A percentile compares a stretch with the other conserved stretches of the same genome.
phyloP scores from a whole-genome alignment of 1,140 invertebrate species.

The Heliconius eleuchia region DNA sequence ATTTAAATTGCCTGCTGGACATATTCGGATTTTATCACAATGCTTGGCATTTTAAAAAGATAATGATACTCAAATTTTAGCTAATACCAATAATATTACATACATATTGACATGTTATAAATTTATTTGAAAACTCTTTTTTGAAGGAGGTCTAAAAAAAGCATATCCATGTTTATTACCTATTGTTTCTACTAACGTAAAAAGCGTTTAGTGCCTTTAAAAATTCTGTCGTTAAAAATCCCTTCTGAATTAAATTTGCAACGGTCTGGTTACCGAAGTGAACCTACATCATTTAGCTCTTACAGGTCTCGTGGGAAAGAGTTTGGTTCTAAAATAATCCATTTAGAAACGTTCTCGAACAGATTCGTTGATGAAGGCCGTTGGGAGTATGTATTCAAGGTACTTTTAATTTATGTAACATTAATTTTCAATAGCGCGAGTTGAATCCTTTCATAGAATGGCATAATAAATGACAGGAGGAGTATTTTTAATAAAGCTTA shows the following conservation, averaged over 20 bases:
- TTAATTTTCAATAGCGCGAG: not conserved
- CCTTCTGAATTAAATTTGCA: conserved; percentile 4
- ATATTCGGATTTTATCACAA: too few relatives aligned
- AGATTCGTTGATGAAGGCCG: not conserved
- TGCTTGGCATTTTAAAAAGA: too few relatives aligned
- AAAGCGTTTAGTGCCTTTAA: not conserved
- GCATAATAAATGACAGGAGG: not conserved
- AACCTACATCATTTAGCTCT: conserved; percentile 6
- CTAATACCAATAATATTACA: too few relatives aligned
- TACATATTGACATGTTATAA: too few relatives aligned
- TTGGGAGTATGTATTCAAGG: not conserved
- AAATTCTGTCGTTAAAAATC: not conserved
- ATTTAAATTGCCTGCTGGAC: too few relatives aligned
- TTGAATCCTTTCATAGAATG: not conserved
- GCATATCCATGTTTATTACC: too few relatives aligned
- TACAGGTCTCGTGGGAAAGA: not conserved
- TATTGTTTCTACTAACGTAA: not conserved
- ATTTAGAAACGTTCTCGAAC: not conserved
- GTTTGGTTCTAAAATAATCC: not conserved
- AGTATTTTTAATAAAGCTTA: not conserved
- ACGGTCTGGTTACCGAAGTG: not conserved
- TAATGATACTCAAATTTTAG: too few relatives aligned
- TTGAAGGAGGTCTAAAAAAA: not conserved
- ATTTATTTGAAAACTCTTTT: not conserved
- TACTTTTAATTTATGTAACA: not conserved